Conservation (phyloP, 2,113 vertebrate genomes). For the Paratilapia polleni region DNA sequence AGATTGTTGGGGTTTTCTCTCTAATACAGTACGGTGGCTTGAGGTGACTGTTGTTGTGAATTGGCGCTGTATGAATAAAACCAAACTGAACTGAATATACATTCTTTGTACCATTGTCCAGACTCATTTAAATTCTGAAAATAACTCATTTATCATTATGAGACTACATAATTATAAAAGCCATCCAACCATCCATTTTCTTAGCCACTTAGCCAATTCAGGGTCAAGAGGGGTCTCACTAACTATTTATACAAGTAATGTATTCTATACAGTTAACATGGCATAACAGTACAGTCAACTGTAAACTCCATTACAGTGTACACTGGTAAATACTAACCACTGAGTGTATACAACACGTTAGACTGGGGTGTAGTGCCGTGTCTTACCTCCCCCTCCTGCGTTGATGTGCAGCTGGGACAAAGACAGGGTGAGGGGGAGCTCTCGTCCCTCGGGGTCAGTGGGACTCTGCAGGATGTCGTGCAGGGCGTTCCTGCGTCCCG, state of each 20-base stretch:
- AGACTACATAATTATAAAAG: too few relatives aligned
- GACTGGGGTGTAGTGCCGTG: neutral
- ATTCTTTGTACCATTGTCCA: neutral
- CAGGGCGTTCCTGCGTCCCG: constrained; percentile 94
- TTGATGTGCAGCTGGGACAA: constrained; percentile 93
- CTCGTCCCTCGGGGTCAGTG: constrained; percentile 86
- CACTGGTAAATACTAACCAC: neutral
- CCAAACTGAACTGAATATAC: neutral
- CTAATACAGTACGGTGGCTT: neutral
- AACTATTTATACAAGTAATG: neutral
- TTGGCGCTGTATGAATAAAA: neutral
- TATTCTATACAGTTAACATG: neutral
- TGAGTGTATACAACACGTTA: neutral
- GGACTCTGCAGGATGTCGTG: constrained; percentile 96
- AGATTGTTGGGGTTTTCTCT: neutral
- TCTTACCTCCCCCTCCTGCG: constrained; percentile 83
- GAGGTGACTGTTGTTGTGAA: neutral
- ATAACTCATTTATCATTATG: too few relatives aligned
- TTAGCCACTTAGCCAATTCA: neutral
- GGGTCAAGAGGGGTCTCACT: neutral
- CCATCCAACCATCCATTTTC: too few relatives aligned
- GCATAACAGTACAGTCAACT: neutral
- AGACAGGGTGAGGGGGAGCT: constrained; percentile 89
- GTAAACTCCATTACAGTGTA: neutral
- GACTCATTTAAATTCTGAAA: neutral